Conservation (phyloP, 2,113 vertebrate genomes). For the Zingel zingel region DNA sequence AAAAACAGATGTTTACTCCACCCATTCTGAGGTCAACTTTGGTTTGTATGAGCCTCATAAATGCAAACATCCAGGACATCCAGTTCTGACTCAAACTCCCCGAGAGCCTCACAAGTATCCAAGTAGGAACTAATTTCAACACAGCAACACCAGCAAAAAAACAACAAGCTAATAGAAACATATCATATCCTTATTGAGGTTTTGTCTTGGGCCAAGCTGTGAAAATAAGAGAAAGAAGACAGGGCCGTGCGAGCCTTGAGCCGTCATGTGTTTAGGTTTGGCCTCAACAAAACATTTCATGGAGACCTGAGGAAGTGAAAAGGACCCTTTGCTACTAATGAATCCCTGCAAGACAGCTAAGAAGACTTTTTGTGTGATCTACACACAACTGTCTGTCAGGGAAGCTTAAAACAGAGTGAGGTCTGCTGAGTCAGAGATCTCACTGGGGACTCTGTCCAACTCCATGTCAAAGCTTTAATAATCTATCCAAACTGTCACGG, state of each 20-base stretch:
- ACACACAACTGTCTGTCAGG: slow-evolving; percentile 11
- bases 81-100: slow-evolving; percentile 22
- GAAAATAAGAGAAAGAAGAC: neutral
- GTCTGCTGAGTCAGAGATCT: slow-evolving; percentile 39
- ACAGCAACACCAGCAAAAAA: slow-evolving; percentile 16
- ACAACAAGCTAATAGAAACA: slow-evolving; percentile 37
- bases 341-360: slow-evolving; percentile 3
- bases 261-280: slow-evolving; percentile 3
- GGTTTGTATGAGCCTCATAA: slow-evolving; percentile 42
- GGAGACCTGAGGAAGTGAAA: slow-evolving; percentile 45
- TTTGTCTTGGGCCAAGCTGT: neutral
- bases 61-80: slow-evolving; percentile 25
- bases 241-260: neutral
- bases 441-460: slow-evolving; percentile 5
- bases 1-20: slow-evolving; percentile 74
- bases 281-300: neutral
- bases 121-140: slow-evolving; percentile 31
- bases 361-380: slow-evolving; percentile 7
- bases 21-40: slow-evolving; percentile 65
- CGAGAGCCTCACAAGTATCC: neutral
- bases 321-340: slow-evolving; percentile 23
- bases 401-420: neutral
- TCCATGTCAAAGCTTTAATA: slow-evolving; percentile 36
- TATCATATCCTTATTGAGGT: neutral
- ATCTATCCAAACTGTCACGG: slow-evolving; percentile 45